A percentile compares a stretch with the other conserved stretches of the same genome.
These are phyloP conservation scores for Hafferia zeledoni DNA, from an alignment of 2,797 vertebrate genomes.

Conservation along the genomic window DNA sequence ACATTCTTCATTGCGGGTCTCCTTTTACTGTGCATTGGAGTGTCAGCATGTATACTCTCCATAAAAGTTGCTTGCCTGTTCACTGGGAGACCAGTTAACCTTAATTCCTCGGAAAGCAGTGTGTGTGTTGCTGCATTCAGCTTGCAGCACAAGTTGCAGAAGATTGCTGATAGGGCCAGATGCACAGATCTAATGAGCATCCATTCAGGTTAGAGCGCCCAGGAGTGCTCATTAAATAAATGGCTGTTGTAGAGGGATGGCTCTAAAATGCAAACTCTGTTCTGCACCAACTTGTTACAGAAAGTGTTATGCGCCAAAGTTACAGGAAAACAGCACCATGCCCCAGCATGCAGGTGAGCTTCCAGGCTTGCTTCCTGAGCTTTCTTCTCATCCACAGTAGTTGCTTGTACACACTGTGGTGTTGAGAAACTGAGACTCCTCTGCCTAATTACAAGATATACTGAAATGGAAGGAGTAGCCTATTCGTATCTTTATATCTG, in stretches of 20 bases:
- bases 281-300: constrained; percentile 28
- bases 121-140: constrained; percentile 10
- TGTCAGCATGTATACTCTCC: constrained; percentile 16
- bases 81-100: constrained; percentile 61
- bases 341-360: neutral
- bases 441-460: neutral
- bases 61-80: constrained; percentile 55
- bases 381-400: neutral
- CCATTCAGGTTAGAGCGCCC: constrained; percentile 74
- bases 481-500: neutral
- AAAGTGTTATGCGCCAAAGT: neutral
- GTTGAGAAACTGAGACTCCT: neutral
- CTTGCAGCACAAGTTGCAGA: constrained; percentile 56
- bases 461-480: neutral
- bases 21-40: constrained; percentile 31
- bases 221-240: constrained; percentile 79
- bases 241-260: constrained; percentile 56
- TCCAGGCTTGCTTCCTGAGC: neutral
- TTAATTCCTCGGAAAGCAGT: constrained; percentile 38
- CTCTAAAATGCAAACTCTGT: constrained; percentile 28
- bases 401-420: neutral
- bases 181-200: constrained; percentile 73
- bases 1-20: neutral
- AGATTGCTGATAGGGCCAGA: constrained; percentile 75
- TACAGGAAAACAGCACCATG: neutral